Evolutionary conservation across 1,140 invertebrate genomes (phyloP).

Genomic region (Cotesia glomerata): DNA sequence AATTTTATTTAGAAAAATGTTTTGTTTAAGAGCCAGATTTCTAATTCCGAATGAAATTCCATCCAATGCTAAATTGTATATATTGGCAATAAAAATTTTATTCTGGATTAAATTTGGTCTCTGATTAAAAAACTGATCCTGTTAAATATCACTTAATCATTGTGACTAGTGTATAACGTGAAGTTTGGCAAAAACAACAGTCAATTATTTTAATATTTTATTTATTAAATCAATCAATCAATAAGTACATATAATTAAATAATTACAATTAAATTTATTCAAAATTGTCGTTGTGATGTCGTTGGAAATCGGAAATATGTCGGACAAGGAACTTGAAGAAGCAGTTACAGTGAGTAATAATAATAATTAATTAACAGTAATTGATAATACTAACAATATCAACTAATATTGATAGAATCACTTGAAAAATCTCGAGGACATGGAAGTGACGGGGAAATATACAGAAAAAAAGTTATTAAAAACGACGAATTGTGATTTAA

Average conservation of each 20-base stretch:
- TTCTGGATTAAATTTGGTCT: no score
- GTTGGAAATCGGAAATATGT: slow-evolving; percentile 8
- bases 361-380: not conserved
- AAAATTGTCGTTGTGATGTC: slow-evolving; percentile 7
- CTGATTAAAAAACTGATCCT: no score
- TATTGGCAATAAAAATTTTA: no score
- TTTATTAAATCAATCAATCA: not conserved
- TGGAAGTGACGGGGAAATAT: slow-evolving; percentile 11
- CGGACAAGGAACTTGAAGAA: slow-evolving; percentile 22
- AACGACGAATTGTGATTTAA: not conserved
- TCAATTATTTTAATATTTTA: slow-evolving; percentile 1
- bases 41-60: no score
- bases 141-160: no score
- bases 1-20: no score
- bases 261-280: not conserved
- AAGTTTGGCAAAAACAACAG: not conserved
- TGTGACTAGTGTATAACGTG: not conserved
- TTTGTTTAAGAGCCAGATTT: no score
- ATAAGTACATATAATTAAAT: not conserved
- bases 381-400: not conserved
- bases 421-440: slow-evolving; percentile 11
- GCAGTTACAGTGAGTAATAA: slow-evolving; percentile 9
- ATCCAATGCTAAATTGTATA: no score
- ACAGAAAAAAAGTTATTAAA: not conserved
- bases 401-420: slow-evolving; percentile 16